Conservation (phyloP, 1,140 invertebrate species). For the Zaprionus tsacasi region DNA sequence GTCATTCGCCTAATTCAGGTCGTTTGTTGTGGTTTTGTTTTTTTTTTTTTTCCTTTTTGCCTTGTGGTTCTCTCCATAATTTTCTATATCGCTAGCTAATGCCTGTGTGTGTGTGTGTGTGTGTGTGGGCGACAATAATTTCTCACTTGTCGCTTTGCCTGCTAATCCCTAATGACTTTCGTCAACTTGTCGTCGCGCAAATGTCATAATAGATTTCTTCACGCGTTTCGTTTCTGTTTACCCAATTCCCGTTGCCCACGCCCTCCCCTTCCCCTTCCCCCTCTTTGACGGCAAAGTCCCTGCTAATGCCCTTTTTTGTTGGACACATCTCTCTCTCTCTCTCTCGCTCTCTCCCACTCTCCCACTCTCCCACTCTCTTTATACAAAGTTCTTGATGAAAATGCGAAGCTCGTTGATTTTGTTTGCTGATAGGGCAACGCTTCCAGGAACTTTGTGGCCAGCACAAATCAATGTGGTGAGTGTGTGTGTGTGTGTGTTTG, state of each 20-base stretch:
- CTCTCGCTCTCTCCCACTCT: background rate
- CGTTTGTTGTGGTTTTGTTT: background rate
- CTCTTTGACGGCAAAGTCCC: background rate
- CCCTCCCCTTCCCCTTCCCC: background rate
- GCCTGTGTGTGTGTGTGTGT: slow-evolving; percentile 1
- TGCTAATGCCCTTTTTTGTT: slow-evolving; percentile 56
- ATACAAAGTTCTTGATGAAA: slow-evolving; percentile 17
- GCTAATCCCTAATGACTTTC: slow-evolving; percentile 77
- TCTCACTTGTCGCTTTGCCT: slow-evolving; percentile 9
- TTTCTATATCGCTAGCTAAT: slow-evolving; percentile 12
- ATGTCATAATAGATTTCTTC: slow-evolving; percentile 80
- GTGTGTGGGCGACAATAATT: slow-evolving; percentile 21
- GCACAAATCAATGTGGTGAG: slow-evolving; percentile 9
- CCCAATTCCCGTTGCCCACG: slow-evolving; percentile 20
- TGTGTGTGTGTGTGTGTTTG: slow-evolving; percentile 19
- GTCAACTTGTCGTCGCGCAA: slow-evolving; percentile 74
- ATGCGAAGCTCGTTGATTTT: slow-evolving; percentile 65
- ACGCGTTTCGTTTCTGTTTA: slow-evolving; percentile 59
- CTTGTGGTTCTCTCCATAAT: slow-evolving; percentile 22
- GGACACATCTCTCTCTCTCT: background rate
- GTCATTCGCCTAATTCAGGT: background rate
- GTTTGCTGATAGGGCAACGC: slow-evolving; percentile 53
- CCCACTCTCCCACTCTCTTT: background rate
- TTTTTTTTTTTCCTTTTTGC: background rate
- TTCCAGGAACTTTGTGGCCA: slow-evolving; percentile 17